Evolutionary conservation across 2,797 vertebrate species (phyloP).

Genomic region (Natrix natrix): DNA sequence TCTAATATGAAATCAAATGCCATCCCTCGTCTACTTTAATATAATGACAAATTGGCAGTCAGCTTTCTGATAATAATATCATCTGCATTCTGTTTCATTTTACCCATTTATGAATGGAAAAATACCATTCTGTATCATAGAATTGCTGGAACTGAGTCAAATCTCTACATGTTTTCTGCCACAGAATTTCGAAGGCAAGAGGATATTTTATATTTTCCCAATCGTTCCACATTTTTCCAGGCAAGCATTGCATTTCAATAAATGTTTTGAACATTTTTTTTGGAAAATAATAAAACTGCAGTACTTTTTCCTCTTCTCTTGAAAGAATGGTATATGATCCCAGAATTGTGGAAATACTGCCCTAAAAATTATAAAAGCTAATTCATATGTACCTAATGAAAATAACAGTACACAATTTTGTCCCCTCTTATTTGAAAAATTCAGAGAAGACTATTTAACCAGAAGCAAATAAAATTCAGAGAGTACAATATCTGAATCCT

Average conservation of each 20-base stretch:
- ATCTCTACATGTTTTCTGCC: not conserved
- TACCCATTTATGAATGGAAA: not conserved
- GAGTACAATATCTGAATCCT: slow-evolving; percentile 29
- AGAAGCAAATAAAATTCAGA: slow-evolving; percentile 18
- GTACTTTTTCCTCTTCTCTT: not conserved
- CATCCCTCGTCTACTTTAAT: not conserved
- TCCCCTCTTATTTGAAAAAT: not conserved
- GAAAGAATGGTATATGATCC: not conserved
- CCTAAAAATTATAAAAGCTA: not conserved
- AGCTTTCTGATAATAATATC: not conserved
- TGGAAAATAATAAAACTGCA: not conserved
- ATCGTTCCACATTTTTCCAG: not conserved
- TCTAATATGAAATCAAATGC: not conserved
- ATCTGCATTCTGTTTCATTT: slow-evolving; percentile 1
- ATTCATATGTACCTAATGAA: not conserved
- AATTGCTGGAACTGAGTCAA: not conserved
- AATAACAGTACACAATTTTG: not conserved
- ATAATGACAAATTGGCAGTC: not conserved
- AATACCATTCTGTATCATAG: not conserved
- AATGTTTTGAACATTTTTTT: not conserved
- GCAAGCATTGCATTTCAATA: not conserved
- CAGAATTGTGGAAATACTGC: not conserved
- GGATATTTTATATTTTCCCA: not conserved
- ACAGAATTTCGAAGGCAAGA: not conserved
- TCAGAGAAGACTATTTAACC: not conserved